These are phyloP conservation scores for Triplophysa bombifrons DNA, from an alignment of 2,797 vertebrate species.

Conservation along the genomic window DNA sequence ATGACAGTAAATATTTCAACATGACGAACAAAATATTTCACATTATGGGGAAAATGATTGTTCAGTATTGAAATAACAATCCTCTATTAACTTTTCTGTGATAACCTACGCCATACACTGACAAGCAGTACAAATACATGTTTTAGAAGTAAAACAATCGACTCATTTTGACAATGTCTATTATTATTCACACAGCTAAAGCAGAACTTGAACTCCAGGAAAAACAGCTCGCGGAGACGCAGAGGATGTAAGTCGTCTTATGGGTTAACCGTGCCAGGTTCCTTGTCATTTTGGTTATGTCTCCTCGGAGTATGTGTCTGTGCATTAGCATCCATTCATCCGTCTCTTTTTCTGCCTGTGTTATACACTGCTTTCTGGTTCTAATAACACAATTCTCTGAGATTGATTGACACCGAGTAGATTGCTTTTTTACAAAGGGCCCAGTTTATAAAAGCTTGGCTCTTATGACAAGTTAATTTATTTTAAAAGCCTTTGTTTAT, in stretches of 20 bases:
- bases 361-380: slow-evolving; percentile 18
- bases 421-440: background rate
- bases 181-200: slow-evolving; percentile 80
- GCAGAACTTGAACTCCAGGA: slow-evolving; percentile 88
- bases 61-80: background rate
- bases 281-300: slow-evolving; percentile 7
- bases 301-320: background rate
- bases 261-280: slow-evolving; percentile 10
- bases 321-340: slow-evolving; percentile 6
- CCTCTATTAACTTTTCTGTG: background rate
- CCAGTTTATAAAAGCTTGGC: slow-evolving; percentile 26
- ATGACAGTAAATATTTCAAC: background rate
- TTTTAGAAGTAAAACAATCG: slow-evolving; percentile 15
- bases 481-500: slow-evolving; percentile 41
- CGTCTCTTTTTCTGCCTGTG: slow-evolving; percentile 32
- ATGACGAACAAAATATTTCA: background rate
- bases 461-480: slow-evolving; percentile 42
- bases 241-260: slow-evolving; percentile 81
- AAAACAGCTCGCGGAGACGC: slow-evolving; percentile 83
- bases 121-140: slow-evolving; percentile 2
- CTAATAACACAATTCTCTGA: slow-evolving; percentile 18
- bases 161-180: background rate
- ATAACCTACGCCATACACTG: background rate
- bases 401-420: slow-evolving; percentile 28
- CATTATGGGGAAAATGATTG: background rate